A percentile compares a stretch with the other conserved stretches of the same genome.
Conservation (phyloP, 2,113 vertebrate genomes). For the Procavia capensis region DNA sequence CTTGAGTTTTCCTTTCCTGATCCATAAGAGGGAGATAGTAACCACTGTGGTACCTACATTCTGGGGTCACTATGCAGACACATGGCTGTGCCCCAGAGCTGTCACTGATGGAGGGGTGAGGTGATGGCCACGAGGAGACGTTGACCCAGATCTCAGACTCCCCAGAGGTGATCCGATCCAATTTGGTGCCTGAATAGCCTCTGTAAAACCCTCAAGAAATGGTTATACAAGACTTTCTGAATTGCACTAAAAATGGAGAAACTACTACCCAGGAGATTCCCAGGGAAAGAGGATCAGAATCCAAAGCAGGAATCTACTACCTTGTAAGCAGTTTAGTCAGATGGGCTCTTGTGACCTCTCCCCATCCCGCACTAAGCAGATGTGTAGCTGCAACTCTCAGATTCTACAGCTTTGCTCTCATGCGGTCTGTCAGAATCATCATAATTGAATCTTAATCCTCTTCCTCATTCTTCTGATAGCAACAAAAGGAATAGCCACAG, state of each 20-base stretch:
- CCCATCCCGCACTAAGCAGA: neutral
- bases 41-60: too few species aligned
- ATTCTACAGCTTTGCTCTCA: neutral
- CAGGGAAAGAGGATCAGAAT: neutral
- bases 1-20: slow-evolving; percentile 16
- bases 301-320: neutral
- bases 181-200: neutral
- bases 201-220: neutral
- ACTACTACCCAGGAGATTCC: neutral
- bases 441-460: neutral
- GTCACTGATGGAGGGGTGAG: neutral
- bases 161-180: neutral
- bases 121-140: neutral
- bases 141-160: neutral
- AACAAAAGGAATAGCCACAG: neutral
- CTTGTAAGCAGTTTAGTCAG: neutral
- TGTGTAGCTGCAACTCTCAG: neutral
- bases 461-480: neutral
- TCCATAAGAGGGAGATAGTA: neutral
- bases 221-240: neutral
- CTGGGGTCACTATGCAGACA: neutral
- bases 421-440: neutral
- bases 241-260: neutral
- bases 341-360: neutral
- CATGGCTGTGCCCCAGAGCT: neutral